Evolutionary conservation across 2,113 vertebrate genomes (phyloP).

Genomic region (Colinus virginianus): DNA sequence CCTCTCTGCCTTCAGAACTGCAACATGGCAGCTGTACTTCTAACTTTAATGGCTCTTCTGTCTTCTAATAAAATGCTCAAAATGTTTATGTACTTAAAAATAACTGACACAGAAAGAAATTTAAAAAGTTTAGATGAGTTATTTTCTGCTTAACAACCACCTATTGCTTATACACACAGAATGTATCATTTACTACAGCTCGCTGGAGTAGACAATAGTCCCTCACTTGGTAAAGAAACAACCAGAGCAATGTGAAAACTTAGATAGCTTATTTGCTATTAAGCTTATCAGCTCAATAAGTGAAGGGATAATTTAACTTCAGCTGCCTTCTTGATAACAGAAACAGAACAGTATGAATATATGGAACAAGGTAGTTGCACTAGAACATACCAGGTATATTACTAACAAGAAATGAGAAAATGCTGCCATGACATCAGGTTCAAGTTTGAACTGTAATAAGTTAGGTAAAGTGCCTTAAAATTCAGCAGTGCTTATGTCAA

Average conservation of each 20-base stretch:
- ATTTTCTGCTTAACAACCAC: neutral
- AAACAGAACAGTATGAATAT: neutral
- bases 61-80: neutral
- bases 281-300: neutral
- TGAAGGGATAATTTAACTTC: neutral
- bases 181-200: neutral
- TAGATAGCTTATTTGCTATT: neutral
- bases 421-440: neutral
- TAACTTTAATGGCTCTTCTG: neutral
- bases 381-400: neutral
- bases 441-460: neutral
- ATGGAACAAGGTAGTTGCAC: too few species aligned
- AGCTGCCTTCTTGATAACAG: neutral
- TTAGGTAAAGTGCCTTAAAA: neutral
- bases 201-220: neutral
- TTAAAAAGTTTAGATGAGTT: neutral
- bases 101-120: neutral
- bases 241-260: neutral
- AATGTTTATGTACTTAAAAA: slow-evolving; percentile 7
- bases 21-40: neutral
- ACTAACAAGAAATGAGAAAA: neutral
- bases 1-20: neutral
- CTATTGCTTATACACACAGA: neutral
- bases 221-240: neutral
- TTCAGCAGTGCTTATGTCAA: neutral